phyloP scores from a whole-genome alignment of 2,113 vertebrate species.

The Noturus placidus region DNA sequence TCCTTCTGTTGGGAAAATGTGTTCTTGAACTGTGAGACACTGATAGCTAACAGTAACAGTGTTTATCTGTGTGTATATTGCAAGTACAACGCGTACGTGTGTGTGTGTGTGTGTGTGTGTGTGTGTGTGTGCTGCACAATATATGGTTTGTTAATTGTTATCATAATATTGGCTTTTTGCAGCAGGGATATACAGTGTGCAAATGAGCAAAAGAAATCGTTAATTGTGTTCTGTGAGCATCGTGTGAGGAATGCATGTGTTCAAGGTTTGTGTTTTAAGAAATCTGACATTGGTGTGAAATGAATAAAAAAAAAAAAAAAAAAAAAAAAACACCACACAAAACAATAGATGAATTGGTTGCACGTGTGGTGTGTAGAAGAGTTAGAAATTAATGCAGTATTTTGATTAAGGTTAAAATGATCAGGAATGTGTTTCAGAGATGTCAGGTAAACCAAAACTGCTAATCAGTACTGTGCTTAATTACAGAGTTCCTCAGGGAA shows the following conservation, averaged over 20 bases:
- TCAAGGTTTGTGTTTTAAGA: background rate
- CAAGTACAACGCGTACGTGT: too few relatives aligned
- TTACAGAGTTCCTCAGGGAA: too few relatives aligned
- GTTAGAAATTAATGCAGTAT: too few relatives aligned
- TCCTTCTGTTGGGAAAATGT: slow-evolving; percentile 40
- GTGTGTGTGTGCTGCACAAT: background rate
- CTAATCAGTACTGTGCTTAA: too few relatives aligned
- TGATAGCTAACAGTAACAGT: slow-evolving; percentile 25
- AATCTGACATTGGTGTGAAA: background rate
- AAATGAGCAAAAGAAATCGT: background rate
- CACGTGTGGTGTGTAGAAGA: background rate
- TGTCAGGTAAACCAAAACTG: too few relatives aligned
- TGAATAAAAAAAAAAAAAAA: background rate
- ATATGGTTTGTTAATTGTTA: background rate
- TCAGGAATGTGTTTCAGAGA: too few relatives aligned
- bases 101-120: slow-evolving; percentile 2
- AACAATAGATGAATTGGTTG: background rate
- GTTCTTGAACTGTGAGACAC: slow-evolving; percentile 42
- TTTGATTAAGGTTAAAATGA: too few relatives aligned
- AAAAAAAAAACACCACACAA: background rate
- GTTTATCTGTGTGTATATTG: background rate
- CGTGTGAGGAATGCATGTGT: background rate
- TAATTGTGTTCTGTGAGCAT: background rate
- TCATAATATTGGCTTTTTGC: background rate
- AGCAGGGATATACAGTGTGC: background rate